phyloP scores from a whole-genome alignment of 1,140 invertebrate species.

The Pogonomyrmex californicus region DNA sequence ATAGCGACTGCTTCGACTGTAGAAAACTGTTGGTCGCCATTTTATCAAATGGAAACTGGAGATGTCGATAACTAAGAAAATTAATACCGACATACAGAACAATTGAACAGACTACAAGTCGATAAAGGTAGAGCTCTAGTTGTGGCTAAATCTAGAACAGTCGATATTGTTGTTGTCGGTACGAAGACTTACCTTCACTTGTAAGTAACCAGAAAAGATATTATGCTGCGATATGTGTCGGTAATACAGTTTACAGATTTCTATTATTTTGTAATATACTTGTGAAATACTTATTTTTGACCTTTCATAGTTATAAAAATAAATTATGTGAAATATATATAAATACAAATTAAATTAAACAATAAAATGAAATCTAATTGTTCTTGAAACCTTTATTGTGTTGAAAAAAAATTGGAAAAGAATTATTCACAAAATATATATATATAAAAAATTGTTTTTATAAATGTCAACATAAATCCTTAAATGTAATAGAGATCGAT shows the following conservation, averaged over 20 bases:
- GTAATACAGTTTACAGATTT: conserved; percentile 23
- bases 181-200: conserved; percentile 35
- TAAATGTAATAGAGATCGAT: background rate
- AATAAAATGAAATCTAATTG: background rate
- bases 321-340: background rate
- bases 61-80: background rate
- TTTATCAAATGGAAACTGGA: conserved; percentile 24
- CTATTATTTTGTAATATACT: conserved; percentile 11
- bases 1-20: conserved; percentile 16
- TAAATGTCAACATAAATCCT: background rate
- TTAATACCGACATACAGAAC: conserved; percentile 3
- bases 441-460: too few species aligned
- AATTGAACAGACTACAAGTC: background rate
- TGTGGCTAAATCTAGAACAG: background rate
- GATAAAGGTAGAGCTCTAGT: background rate
- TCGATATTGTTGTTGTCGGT: conserved; percentile 28
- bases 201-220: conserved; percentile 11
- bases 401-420: background rate
- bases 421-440: too few species aligned
- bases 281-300: background rate
- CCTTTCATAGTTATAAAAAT: background rate
- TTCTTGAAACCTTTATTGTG: background rate
- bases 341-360: background rate
- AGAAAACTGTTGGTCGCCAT: conserved; percentile 4
- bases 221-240: conserved; percentile 8